These are phyloP conservation scores for Tetramorium parvispinum DNA, from an alignment of 1,140 invertebrate genomes.

Conservation along the genomic window DNA sequence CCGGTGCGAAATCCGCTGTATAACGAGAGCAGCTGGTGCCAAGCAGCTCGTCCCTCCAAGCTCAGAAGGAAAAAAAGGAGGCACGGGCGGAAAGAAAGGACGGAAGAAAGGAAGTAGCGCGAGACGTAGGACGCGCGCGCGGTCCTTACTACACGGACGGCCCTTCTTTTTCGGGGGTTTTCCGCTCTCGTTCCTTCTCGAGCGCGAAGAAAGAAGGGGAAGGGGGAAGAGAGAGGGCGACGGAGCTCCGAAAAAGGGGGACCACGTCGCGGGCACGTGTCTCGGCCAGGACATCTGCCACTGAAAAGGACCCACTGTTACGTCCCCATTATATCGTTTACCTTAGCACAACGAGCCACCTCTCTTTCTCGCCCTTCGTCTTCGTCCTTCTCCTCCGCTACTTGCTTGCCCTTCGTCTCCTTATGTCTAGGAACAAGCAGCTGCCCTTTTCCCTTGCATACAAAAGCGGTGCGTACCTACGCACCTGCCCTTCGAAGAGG, in stretches of 20 bases:
- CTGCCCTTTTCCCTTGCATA: conserved; percentile 66
- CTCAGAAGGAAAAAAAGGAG: conserved; percentile 39
- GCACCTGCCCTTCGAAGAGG: conserved; percentile 77
- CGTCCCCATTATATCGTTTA: conserved; percentile 81
- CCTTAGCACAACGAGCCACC: conserved; percentile 78
- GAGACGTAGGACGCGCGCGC: conserved; percentile 24
- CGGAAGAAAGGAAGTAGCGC: conserved; percentile 29
- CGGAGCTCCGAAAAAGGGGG: conserved; percentile 59
- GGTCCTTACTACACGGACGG: background rate
- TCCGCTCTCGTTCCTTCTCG: conserved; percentile 57
- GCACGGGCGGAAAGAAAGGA: conserved; percentile 40
- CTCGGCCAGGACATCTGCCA: conserved; percentile 82
- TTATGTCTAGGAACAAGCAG: conserved; percentile 73
- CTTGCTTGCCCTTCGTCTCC: conserved; percentile 64
- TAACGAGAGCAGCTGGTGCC: conserved; percentile 68
- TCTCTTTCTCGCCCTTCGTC: conserved; percentile 60
- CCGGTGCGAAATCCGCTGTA: conserved; percentile 63
- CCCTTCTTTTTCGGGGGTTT: conserved; percentile 52
- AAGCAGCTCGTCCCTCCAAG: conserved; percentile 19
- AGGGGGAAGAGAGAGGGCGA: background rate
- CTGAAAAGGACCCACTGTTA: conserved; percentile 81
- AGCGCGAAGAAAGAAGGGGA: conserved; percentile 43
- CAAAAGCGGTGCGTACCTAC: conserved; percentile 65
- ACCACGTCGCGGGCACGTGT: conserved; percentile 79
- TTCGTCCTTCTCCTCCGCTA: conserved; percentile 52